These are phyloP conservation scores for Vultur gryphus DNA, from an alignment of 2,797 vertebrate species.

Conservation along the genomic window DNA sequence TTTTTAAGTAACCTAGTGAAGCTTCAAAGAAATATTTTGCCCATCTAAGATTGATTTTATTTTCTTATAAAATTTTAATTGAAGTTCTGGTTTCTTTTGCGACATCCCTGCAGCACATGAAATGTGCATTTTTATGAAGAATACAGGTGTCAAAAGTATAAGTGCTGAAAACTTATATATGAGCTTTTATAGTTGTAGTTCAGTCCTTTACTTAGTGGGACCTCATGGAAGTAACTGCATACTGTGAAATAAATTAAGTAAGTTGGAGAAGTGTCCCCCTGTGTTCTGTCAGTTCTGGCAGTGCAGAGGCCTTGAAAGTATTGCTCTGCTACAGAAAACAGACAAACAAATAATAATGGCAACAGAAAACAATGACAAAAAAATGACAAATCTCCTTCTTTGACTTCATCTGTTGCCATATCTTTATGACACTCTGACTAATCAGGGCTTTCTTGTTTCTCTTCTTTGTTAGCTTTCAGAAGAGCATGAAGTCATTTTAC, in stretches of 20 bases:
- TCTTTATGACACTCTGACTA: background rate
- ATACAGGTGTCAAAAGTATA: background rate
- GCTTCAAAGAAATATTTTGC: slow-evolving; percentile 22
- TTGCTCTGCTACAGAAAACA: background rate
- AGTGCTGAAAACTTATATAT: background rate
- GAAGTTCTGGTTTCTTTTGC: background rate
- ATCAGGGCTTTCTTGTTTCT: background rate
- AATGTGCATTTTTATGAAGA: background rate
- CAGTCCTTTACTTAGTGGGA: background rate
- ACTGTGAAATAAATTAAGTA: background rate
- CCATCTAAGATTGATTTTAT: background rate
- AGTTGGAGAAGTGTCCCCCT: background rate
- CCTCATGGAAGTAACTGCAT: background rate
- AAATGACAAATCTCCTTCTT: background rate
- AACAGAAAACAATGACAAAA: background rate
- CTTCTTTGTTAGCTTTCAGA: background rate
- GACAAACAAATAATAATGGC: background rate
- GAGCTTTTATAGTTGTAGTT: background rate
- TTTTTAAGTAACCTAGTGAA: background rate
- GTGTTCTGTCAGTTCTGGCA: background rate
- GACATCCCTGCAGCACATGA: background rate
- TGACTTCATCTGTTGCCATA: background rate
- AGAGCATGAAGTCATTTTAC: background rate
- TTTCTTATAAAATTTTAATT: slow-evolving; percentile 20
- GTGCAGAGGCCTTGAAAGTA: background rate